Evolutionary conservation across 2,888 invertebrate genomes (phyloP), one percentile per base, ranked within the genome.

Genomic region (Ypsolopha scabrella): DNA sequence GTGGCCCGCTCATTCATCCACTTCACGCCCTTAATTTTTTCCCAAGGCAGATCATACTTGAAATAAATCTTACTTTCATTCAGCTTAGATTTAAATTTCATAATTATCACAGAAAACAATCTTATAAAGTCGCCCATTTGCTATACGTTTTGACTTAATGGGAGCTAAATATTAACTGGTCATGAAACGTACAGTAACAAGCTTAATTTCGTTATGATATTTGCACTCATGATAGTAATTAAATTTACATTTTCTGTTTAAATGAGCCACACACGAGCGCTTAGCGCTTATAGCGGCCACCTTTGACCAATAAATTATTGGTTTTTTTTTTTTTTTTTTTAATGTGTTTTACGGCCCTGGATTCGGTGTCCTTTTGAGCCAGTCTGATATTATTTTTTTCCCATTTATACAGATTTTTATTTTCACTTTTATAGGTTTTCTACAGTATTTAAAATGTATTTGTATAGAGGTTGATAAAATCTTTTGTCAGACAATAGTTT

Each of bases 1-100:
- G 88, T 86, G 48, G 94, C 93, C 67, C 89, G 89, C 62, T 89
- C 88, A 81, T 95, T 95, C 90, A 92, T 94, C 94, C 94, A 94
- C 80, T 91, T 90, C 52, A 92, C 87, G 47, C 72, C 54, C 60
- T 79, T 82, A 13, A 86, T 66, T 63, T 71, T 83, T 59, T 82
- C 75, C 83, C 80, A 80, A 34, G 82, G 80, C 62, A 82, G 63
- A 72, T 83, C 76, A 62, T 66, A 80, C 61, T 80, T 76, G 58
- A 85, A 82, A 75, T 75, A 76, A 65, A 81, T 67, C 64, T 80
- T 81, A 68, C 77, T 85, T 63, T 83, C 74, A 68, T 80, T 80
- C 67, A 80, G 81, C 71, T 85, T 86, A 66, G 85, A 82, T 79
- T 85, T 86, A 70, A 86, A 77, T 74, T 86, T 86, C 80, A 82